A percentile compares a stretch with the other conserved stretches of the same genome.
Evolutionary conservation across 2,113 vertebrate genomes (phyloP).

Genomic region (Uria aalge): DNA sequence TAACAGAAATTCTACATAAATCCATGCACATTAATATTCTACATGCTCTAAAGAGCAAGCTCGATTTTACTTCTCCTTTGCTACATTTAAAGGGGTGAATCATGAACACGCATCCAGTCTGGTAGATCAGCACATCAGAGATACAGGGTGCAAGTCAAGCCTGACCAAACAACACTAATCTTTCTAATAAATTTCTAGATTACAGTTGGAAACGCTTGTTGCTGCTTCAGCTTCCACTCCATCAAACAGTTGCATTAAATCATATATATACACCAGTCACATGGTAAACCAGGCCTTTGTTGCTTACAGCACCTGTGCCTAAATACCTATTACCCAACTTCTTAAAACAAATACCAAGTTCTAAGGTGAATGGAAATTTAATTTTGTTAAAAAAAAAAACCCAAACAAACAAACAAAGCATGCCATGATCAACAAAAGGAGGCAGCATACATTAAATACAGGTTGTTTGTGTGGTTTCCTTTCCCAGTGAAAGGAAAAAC

Average conservation of each 20-base stretch:
- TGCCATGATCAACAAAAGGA: background rate
- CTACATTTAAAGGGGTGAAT: background rate
- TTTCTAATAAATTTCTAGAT: background rate
- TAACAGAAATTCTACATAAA: background rate
- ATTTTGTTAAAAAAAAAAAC: background rate
- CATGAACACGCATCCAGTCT: fast-evolving
- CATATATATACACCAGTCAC: background rate
- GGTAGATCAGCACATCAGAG: background rate
- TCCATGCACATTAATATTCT: background rate
- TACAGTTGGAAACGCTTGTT: background rate
- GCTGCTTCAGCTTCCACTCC: background rate
- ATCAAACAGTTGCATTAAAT: background rate
- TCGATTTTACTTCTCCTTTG: background rate
- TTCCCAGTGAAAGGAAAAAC: background rate
- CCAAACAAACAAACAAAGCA: background rate
- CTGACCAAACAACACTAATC: background rate
- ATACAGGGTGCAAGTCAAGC: background rate
- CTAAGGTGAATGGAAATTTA: background rate
- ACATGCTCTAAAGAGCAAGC: background rate
- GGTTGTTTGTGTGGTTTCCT: background rate
- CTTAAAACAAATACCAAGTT: background rate
- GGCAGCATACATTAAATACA: background rate
- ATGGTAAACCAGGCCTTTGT: background rate
- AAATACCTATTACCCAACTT: background rate
- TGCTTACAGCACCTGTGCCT: background rate